Conservation (phyloP, 2,113 vertebrate genomes). For the Nesogale talazaci region DNA sequence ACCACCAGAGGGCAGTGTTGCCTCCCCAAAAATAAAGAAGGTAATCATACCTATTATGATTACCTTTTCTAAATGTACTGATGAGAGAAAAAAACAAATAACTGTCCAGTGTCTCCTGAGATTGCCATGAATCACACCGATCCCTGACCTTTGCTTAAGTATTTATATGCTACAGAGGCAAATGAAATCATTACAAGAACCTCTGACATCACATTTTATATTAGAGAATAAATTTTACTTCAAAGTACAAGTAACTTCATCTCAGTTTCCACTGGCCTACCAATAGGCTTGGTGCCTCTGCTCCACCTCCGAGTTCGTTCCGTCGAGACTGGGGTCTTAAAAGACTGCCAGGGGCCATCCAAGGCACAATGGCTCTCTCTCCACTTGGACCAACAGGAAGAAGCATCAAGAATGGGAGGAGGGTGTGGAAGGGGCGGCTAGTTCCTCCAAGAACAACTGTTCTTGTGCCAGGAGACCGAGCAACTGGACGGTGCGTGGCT, state of each 20-base stretch:
- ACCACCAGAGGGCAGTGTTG: too few relatives aligned
- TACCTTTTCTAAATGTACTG: too few relatives aligned
- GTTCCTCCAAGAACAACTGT: too few relatives aligned
- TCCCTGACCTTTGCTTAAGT: too few relatives aligned
- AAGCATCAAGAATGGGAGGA: background rate
- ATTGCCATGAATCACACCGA: too few relatives aligned
- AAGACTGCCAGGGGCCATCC: background rate
- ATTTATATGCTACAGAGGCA: too few relatives aligned
- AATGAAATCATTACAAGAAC: background rate
- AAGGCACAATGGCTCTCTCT: background rate
- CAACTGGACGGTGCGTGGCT: too few relatives aligned
- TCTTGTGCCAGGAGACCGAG: background rate
- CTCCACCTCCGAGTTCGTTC: background rate
- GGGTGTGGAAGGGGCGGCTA: background rate
- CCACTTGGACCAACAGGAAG: background rate
- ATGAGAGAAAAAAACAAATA: too few relatives aligned
- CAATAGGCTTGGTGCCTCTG: background rate
- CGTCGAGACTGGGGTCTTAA: background rate
- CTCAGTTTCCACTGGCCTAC: background rate
- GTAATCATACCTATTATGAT: too few relatives aligned
- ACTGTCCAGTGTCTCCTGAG: too few relatives aligned
- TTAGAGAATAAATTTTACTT: background rate
- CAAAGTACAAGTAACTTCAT: background rate
- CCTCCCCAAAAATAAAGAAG: too few relatives aligned
- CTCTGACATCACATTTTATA: background rate